Evolutionary conservation across 2,888 invertebrate genomes (phyloP).

Genomic region (Encarsia formosa): DNA sequence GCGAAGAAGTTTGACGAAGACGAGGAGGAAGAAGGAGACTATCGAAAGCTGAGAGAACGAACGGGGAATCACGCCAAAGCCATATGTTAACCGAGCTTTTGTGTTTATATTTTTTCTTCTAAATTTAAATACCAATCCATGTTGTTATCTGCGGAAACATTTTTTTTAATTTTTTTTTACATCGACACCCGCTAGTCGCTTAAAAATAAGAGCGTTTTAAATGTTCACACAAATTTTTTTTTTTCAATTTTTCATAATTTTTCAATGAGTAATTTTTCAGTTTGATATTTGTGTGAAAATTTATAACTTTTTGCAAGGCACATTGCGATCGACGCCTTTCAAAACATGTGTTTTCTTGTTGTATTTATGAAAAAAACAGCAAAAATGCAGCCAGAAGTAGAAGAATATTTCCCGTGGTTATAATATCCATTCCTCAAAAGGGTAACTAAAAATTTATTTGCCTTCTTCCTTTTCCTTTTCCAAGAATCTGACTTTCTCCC

Average conservation of each 20-base stretch:
- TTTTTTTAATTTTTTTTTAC: no score
- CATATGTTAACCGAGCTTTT: no score
- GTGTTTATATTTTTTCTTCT: no score
- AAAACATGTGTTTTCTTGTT: conserved; percentile 22
- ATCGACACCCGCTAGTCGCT: conserved; percentile 27
- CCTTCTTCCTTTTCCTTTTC: conserved; percentile 27
- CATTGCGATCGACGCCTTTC: conserved; percentile 19
- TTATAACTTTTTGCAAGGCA: conserved; percentile 15
- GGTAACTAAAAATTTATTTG: conserved; percentile 1
- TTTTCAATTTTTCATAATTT: not conserved
- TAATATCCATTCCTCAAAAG: not conserved
- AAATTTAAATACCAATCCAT: no score
- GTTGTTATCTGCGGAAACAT: no score
- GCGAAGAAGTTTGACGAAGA: conserved; percentile 24
- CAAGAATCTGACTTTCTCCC: conserved; percentile 29
- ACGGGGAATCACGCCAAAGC: conserved; percentile 20
- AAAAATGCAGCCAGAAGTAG: not conserved
- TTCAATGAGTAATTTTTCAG: not conserved
- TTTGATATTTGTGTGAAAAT: conserved; percentile 10
- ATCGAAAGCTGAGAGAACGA: conserved; percentile 26
- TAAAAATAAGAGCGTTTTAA: conserved; percentile 29
- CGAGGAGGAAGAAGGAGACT: conserved; percentile 31
- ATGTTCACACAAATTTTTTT: conserved; percentile 30
- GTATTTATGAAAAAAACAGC: not conserved
- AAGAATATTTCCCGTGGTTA: not conserved